Conservation (phyloP, 2,797 vertebrate genomes). For the Calcarius lapponicus region DNA sequence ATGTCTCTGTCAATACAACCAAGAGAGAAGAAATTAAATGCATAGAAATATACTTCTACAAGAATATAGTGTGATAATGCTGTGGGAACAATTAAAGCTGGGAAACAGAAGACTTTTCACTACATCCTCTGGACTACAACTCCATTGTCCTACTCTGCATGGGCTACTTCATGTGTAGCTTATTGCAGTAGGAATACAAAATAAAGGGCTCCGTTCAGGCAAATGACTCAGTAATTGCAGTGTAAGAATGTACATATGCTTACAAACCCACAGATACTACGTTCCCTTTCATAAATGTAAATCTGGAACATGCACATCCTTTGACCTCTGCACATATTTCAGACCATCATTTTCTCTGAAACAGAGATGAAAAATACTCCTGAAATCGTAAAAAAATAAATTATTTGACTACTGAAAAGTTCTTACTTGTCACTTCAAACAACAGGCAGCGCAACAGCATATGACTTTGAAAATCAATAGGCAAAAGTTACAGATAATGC, state of each 20-base stretch:
- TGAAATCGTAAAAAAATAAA: neutral
- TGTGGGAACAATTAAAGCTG: neutral
- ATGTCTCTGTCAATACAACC: neutral
- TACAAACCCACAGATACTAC: neutral
- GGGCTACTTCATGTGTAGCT: neutral
- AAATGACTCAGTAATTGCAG: neutral
- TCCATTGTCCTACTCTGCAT: neutral
- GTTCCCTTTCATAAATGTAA: neutral
- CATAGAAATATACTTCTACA: neutral
- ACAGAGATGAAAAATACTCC: neutral
- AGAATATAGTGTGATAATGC: neutral
- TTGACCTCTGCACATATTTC: neutral
- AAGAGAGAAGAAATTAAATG: neutral
- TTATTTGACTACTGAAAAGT: neutral
- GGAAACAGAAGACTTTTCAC: neutral
- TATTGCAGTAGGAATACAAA: neutral
- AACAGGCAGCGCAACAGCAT: neutral
- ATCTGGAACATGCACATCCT: neutral
- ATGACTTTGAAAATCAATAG: neutral
- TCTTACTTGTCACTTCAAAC: neutral
- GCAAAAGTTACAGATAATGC: neutral
- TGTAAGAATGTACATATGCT: neutral
- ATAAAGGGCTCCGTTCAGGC: neutral
- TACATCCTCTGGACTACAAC: neutral
- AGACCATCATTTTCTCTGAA: neutral